These are phyloP conservation scores for Triplophysa yarkandensis DNA, from an alignment of 2,797 vertebrate species.

Conservation along the genomic window DNA sequence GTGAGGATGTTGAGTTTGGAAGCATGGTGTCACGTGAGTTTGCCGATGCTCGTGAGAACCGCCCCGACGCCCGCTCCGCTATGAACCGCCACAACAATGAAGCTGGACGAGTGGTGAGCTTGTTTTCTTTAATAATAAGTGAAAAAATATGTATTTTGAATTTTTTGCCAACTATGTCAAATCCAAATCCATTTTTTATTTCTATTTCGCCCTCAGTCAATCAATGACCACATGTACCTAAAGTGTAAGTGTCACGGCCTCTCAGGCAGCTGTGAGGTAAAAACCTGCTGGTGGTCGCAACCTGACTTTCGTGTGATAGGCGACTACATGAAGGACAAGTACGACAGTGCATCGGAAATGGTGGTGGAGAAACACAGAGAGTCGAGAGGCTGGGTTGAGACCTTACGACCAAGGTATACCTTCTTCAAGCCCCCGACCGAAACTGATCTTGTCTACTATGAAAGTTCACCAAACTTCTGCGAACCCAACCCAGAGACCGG, in stretches of 20 bases:
- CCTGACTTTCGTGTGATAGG: slow-evolving; percentile 93
- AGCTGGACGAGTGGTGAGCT: slow-evolving; percentile 86
- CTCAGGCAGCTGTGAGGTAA: slow-evolving; percentile 97
- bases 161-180: neutral
- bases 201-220: slow-evolving; percentile 76
- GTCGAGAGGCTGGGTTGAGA: slow-evolving; percentile 97
- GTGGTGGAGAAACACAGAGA: slow-evolving; percentile 96
- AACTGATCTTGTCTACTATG: slow-evolving; percentile 94
- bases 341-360: slow-evolving; percentile 98
- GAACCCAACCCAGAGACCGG: slow-evolving; percentile 93
- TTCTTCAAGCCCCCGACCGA: slow-evolving; percentile 97
- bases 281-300: slow-evolving; percentile 99
- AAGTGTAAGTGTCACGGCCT: slow-evolving; percentile 98
- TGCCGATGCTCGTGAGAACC: slow-evolving; percentile 92
- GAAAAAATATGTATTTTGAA: neutral
- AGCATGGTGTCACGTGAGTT: slow-evolving; percentile 97
- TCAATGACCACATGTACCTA: slow-evolving; percentile 93
- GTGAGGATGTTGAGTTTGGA: slow-evolving; percentile 94
- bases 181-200: neutral
- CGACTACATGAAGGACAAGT: slow-evolving; percentile 98
- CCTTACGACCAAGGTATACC: slow-evolving; percentile 90
- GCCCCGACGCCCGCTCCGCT: slow-evolving; percentile 92
- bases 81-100: slow-evolving; percentile 99
- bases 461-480: slow-evolving; percentile 96
- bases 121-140: neutral